Conservation (phyloP, 2,797 vertebrate species). For the Pagetopsis macropterus region DNA sequence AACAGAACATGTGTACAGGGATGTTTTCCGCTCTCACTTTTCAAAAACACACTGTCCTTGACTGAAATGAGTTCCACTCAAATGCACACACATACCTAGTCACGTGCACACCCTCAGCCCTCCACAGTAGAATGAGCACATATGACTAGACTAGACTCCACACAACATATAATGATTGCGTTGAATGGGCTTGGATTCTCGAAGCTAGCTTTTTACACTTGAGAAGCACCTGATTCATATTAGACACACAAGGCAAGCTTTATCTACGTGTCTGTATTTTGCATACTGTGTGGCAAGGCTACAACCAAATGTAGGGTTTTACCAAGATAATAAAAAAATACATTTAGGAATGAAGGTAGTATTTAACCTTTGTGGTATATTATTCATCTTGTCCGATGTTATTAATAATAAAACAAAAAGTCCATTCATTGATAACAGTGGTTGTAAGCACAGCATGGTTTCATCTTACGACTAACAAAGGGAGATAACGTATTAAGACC, state of each 20-base stretch:
- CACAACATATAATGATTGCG: conserved; percentile 28
- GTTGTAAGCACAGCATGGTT: conserved; percentile 2
- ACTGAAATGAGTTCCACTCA: conserved; percentile 23
- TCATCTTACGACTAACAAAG: conserved; percentile 30
- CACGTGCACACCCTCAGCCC: neutral
- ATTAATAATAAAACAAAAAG: conserved; percentile 24
- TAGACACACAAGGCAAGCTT: conserved; percentile 6
- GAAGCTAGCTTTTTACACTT: conserved; percentile 54
- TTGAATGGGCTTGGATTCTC: conserved; percentile 29
- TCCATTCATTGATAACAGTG: conserved; percentile 23
- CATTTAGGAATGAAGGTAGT: neutral
- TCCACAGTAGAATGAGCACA: conserved; percentile 30
- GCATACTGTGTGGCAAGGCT: neutral
- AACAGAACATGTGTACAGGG: conserved; percentile 10
- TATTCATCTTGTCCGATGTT: neutral
- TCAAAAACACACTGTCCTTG: conserved; percentile 30
- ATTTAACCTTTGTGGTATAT: neutral
- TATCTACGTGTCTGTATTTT: conserved; percentile 22
- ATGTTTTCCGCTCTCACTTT: conserved; percentile 4
- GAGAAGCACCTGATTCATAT: conserved; percentile 41
- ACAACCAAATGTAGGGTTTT: neutral
- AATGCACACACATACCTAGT: conserved; percentile 6
- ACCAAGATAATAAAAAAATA: conserved; percentile 4
- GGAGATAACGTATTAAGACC: conserved; percentile 47
- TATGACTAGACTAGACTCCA: neutral